Evolutionary conservation across 2,113 vertebrate species (phyloP), one percentile per base, ranked within the genome.

Genomic region (Phyllostomus discolor): DNA sequence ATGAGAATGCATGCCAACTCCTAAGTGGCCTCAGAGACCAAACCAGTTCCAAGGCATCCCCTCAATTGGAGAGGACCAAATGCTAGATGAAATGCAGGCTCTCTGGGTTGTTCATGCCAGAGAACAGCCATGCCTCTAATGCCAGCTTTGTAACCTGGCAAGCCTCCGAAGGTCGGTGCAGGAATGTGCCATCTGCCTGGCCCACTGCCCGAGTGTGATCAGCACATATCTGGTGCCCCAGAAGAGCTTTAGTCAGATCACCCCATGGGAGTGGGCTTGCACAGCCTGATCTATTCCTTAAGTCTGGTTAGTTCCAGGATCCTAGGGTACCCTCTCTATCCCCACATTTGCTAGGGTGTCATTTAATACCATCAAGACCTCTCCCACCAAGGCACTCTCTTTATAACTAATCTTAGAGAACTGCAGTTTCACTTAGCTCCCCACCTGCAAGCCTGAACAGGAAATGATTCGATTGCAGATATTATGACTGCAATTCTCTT

Each of bases 131-230:
- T 20, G 3, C 81, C 79, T 90, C 76, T 70, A 88, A 8, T 3
- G 33, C 46, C 54, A 88, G 91, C 83, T 79, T 54, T 43, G 41
- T 57, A 95, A 90, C 28, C 92, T 86, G 88, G 84, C 95, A 92
- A 84, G 91, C 78, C 64, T 96, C 62, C 2, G 12, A 95, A 95
- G 92, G 75, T 46, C 0, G 4, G 78, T 22, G 9, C 72, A 95
- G 75, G 90, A 97, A 97, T 97, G 91, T 89, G 94, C 96, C 95
- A 97, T 96, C 89, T 88, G 95, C 67, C 79, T 94, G 96, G 96
- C 80, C 85, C 72, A 14, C 33, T 70, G 96, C 90, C 84, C 0
- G 2, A 86, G 96, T 86, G 20, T 67, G 86, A 48, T 97, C 96
- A 96, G 92, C 94, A 96, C 73, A 95, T 90, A 93, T 81, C 92